Conservation (phyloP, 1,140 invertebrate species). For the Ganaspis sp. region DNA sequence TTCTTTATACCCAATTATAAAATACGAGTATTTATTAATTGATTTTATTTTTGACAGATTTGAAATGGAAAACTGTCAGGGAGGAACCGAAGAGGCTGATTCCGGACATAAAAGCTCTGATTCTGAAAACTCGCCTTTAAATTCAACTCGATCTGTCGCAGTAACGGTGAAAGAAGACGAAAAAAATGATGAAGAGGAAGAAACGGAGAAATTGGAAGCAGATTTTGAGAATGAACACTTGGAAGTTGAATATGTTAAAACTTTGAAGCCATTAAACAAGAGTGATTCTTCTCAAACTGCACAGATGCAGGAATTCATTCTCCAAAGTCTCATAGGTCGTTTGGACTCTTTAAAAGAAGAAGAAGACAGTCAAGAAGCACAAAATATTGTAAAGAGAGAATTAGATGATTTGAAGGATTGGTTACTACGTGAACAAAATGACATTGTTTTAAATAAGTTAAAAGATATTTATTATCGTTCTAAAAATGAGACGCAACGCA, state of each 20-base stretch:
- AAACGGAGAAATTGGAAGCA: slow-evolving; percentile 15
- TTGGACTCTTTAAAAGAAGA: slow-evolving; percentile 55
- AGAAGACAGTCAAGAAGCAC: slow-evolving; percentile 55
- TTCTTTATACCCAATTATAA: background rate
- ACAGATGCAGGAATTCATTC: slow-evolving; percentile 35
- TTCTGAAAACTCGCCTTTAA: background rate
- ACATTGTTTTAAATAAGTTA: slow-evolving; percentile 59
- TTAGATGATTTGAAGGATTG: slow-evolving; percentile 64
- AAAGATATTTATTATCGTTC: slow-evolving; percentile 64
- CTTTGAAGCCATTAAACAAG: slow-evolving; percentile 55
- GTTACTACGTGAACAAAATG: slow-evolving; percentile 60
- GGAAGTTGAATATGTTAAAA: slow-evolving; percentile 64
- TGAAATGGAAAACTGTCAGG: background rate
- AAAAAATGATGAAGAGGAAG: background rate
- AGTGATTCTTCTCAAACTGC: slow-evolving; percentile 4
- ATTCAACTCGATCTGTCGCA: background rate
- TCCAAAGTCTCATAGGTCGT: slow-evolving; percentile 61
- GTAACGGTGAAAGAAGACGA: slow-evolving; percentile 18
- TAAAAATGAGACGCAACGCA: slow-evolving; percentile 70
- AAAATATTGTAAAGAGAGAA: slow-evolving; percentile 59
- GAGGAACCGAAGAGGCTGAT: background rate
- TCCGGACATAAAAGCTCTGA: background rate
- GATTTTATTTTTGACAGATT: background rate
- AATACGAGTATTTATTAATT: background rate
- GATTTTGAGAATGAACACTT: slow-evolving; percentile 47